Conservation (phyloP, 2,888 invertebrate species). For the Platycnemis pennipes region DNA sequence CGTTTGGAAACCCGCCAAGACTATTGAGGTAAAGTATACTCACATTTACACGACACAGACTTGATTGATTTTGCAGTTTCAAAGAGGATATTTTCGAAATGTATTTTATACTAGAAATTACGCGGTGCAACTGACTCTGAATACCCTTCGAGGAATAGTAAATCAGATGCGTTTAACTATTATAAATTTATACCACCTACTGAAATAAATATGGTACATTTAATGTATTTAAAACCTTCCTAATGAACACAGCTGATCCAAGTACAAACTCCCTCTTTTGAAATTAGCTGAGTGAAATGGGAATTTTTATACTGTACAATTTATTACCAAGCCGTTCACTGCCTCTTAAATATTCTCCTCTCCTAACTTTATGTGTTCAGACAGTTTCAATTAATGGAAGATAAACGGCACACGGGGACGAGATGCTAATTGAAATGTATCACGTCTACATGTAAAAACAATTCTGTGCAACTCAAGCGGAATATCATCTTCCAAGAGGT, state of each 20-base stretch:
- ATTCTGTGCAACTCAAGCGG: constrained; percentile 1
- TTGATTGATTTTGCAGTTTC: background rate
- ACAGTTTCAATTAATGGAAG: background rate
- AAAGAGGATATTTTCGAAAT: background rate
- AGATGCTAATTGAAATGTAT: constrained; percentile 56
- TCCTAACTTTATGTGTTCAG: background rate
- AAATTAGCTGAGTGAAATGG: background rate
- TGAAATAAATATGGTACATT: too few relatives aligned
- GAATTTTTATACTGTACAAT: background rate
- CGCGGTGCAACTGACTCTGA: background rate
- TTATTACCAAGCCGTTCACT: background rate
- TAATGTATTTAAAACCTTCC: too few relatives aligned
- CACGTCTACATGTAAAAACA: constrained; percentile 25
- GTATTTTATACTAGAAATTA: background rate
- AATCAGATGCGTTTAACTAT: background rate
- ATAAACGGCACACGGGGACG: background rate
- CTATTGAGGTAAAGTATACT: background rate
- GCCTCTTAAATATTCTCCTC: background rate
- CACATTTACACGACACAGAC: background rate
- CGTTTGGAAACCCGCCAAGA: background rate
- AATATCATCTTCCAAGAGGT: constrained; percentile 44
- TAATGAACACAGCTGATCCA: background rate
- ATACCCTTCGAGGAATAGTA: background rate
- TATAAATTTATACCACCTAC: too few relatives aligned
- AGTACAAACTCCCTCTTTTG: background rate